These are phyloP conservation scores for Diloba caeruleocephala DNA, from an alignment of 2,888 invertebrate species.

Conservation along the genomic window DNA sequence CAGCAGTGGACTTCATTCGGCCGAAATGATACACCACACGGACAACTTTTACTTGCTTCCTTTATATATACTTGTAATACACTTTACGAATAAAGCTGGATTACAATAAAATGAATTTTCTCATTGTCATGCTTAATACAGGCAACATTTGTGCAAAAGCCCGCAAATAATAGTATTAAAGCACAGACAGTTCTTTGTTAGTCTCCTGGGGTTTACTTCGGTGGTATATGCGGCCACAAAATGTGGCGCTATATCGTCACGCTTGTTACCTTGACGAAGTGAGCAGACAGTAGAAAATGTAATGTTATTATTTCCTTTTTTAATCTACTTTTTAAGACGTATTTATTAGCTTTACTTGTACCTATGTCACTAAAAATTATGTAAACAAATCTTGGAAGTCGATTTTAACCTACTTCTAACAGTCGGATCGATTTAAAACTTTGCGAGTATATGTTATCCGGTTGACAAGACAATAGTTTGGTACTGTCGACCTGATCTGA, in stretches of 20 bases:
- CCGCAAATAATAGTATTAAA: conserved; percentile 44
- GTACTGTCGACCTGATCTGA: no score
- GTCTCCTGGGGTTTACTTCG: conserved; percentile 36
- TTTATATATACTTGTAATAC: neutral
- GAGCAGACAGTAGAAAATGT: conserved; percentile 26
- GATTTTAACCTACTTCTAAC: no score
- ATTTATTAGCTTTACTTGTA: no score
- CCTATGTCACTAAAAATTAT: no score
- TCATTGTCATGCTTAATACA: conserved; percentile 9
- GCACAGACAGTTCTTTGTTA: conserved; percentile 34
- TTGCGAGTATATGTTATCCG: no score
- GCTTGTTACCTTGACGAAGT: conserved; percentile 25
- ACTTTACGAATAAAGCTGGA: neutral
- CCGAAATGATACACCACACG: no score
- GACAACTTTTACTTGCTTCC: neutral
- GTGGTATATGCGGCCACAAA: conserved; percentile 22
- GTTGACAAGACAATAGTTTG: no score
- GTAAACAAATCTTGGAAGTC: no score
- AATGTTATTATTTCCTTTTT: conserved; percentile 9
- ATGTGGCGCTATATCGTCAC: conserved; percentile 15
- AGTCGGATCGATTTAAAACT: no score
- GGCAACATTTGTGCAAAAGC: conserved; percentile 32
- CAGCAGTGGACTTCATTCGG: no score
- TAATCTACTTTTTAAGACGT: no score
- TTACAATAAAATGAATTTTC: conserved; percentile 13